A percentile compares a stretch with the other conserved stretches of the same genome.
These are phyloP conservation scores for Oikopleura vanhoeffeni DNA, from an alignment of 23 tunicate genomes.

Conservation along the genomic window DNA sequence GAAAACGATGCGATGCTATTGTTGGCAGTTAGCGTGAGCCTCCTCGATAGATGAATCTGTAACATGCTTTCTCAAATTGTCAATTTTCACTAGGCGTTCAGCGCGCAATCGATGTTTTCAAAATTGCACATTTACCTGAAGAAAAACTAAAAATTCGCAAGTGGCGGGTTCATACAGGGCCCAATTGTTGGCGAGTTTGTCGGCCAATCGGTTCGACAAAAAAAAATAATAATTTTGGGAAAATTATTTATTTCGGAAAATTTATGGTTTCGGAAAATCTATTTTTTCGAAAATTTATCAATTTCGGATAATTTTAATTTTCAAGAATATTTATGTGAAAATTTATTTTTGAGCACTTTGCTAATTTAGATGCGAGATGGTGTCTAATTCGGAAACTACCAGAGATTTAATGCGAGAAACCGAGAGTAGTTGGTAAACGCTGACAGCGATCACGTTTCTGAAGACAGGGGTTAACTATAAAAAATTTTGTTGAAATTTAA, in stretches of 20 bases:
- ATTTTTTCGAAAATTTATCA: too few species aligned
- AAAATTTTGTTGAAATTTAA: too few species aligned
- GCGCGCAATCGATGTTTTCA: background rate
- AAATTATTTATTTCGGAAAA: too few species aligned
- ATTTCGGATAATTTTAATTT: too few species aligned
- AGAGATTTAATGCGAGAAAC: background rate
- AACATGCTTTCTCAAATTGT: background rate
- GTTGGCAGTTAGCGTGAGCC: conserved; percentile 83
- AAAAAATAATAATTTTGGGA: too few species aligned
- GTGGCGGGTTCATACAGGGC: background rate
- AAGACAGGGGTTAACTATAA: too few species aligned
- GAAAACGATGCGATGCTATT: conserved; percentile 91
- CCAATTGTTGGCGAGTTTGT: background rate
- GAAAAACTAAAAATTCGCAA: background rate
- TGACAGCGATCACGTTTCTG: background rate
- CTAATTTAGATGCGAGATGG: background rate
- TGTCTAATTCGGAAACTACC: background rate
- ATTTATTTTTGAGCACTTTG: too few species aligned
- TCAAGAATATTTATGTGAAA: too few species aligned
- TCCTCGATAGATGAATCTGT: conserved; percentile 13
- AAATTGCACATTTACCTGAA: background rate
- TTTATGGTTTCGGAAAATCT: too few species aligned
- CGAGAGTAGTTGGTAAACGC: background rate
- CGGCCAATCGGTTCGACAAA: background rate
- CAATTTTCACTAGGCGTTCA: background rate